Evolutionary conservation across 2,797 vertebrate genomes (phyloP), one percentile per base, ranked within the genome.

Genomic region (Tragelaphus oryx): DNA sequence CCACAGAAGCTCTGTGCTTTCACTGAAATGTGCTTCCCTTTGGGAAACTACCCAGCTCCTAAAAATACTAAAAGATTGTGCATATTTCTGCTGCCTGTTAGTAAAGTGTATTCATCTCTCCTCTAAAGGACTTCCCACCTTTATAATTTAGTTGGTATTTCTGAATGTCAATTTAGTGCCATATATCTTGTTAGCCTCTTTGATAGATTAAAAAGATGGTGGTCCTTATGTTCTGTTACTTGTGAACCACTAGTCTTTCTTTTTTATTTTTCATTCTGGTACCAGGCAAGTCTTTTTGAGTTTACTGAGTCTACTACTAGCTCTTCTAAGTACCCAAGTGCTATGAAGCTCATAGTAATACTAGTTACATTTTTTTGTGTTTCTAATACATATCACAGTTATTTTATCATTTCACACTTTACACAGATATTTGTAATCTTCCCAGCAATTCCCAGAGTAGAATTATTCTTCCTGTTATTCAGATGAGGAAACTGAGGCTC

Each of bases 401-500:
- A 68, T 68, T 68, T 68, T 68, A 65, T 33, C 62, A 20, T 11
- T 20, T 68, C 62, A 68, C 22, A 26, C 22, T 93, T 95, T 71
- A 90, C 20, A 76, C 14, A 93, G 60, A 50, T 79, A 55, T 52
- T 9, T 62, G 28, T 55, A 86, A 54, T 89, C 33, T 74, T 87
- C 75, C 60, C 52, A 83, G 55, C 28, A 62, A 78, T 50, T 4
- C 14, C 30, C 41, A 89, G 28, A 48, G 26, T 28, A 84, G 55
- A 62, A 89, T 71, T 87, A 85, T 92, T 92, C 52, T 95, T 79
- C 13, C 60, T 59, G 37, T 89, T 87, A 83, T 92, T 30, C n/a
- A 85, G 41, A 59, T 93, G 37, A 95, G 33, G 16, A 95, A 97
- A 96, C n/a, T 18, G 10, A 95, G 30, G 50, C 26, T 86, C 30